Base-by-base conservation (phyloP, 2,888 invertebrate species). In the Heliconius sara region DNA sequence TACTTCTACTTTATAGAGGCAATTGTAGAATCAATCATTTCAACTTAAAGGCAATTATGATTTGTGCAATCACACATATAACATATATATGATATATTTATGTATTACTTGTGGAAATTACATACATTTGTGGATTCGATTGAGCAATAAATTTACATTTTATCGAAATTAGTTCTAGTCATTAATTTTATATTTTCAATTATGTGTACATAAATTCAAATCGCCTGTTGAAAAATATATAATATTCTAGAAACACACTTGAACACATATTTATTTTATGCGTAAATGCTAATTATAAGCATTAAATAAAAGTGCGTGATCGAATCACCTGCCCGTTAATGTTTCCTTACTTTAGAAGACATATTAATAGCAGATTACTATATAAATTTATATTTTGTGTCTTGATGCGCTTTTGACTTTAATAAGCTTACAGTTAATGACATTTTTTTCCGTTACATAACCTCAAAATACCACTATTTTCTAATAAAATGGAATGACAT, bases 261-360 rank as follows among this genome's bases (percentile, higher is more conserved):
- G 47, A 27, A 75, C 27, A 27, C 27, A 47, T 47, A 47, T 60
- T n/a, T 75, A 80, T 78, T 72, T 79, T 73, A 79, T 79, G 77
- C 72, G 67, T 39, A 77, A 82, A 81, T 81, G 78, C 75, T 81
- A 83, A 82, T 79, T 82, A 79, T 78, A 73, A 71, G 63, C 81
- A 80, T 82, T 83, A 82, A 83, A 74, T 80, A 77, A 73, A 79
- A 80, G 71, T 80, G 83, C 82, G 74, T 81, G 84, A 60, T 80
- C 70, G 75, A 25, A 39, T 76, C 84, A 84, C 84, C 84, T 84
- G 84, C 79, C 77, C 63, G 52, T 80, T 70, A 71, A 72, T 77
- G 77, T 78, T 79, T 81, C 82, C 77, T 76, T 77, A 76, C 76
- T 82, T 81, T 73, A 81, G 73, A 81, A 82, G 75, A 60, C 27